Base-by-base conservation (phyloP, 2,797 vertebrate genomes). In the Poecilia wingei region DNA sequence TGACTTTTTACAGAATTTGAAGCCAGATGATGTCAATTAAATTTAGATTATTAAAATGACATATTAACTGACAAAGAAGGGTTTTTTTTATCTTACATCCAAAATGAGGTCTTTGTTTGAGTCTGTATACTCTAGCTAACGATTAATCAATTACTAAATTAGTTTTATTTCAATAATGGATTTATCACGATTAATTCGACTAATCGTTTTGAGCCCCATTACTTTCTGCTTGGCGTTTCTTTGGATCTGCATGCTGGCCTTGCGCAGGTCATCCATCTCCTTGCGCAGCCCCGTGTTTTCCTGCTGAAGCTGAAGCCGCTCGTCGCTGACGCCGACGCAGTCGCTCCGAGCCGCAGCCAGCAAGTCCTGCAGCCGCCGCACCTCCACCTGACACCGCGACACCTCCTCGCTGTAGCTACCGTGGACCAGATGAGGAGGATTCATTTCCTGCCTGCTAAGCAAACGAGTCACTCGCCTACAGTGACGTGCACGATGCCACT, bases 171-270 rank as follows among this genome's bases (percentile, higher is more conserved):
- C 51, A 53, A 25, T 25, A 22, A 53, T 22, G 20, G 49, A 53
- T 53, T 53, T 22, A 53, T 25, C 51, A 53, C 51, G 3, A 53
- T 53, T 53, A 25, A 53, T 53, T 53, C 1, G 49, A 51, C 49
- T 51, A 25, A 8, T 53, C 1, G 3, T 53, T 25, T 53, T 39
- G 20, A 25, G 22, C 22, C 51, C 22, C 5, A 3, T 79, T 90
- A 98, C 98, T 97, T 97, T 96, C 89, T 98, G 95, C 88, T 97
- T 98, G 82, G 98, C 96, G 79, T 95, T 95, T 88, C 95, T 96
- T 82, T 99, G 96, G 45, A 94, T 94, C 9, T 97, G 94, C 39
- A 88, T 36, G 6, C 92, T 93, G 68, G 94, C 76, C 85, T 96
- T 98, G 69, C 96, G 97, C 80, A 97, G 91, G 66, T 95, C 93